Conservation (phyloP, 2,888 invertebrate species). For the Macroteleia sp. region DNA sequence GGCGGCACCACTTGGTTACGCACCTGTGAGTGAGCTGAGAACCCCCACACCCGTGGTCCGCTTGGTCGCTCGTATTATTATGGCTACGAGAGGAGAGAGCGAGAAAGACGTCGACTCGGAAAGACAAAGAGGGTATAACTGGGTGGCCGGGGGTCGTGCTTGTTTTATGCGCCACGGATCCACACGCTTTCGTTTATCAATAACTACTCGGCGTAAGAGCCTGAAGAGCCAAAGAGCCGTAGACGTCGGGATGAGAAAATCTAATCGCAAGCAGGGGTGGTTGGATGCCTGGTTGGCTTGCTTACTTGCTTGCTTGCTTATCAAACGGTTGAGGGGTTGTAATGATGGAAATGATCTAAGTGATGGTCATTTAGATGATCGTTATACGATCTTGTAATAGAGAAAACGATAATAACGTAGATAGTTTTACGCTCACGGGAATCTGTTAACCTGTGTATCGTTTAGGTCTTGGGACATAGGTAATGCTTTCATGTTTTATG, state of each 20-base stretch:
- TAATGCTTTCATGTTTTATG: too few relatives aligned
- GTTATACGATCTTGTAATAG: not conserved
- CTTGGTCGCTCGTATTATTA: constrained; percentile 46
- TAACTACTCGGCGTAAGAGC: constrained; percentile 64
- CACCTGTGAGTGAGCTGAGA: constrained; percentile 11
- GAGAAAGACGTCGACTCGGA: not conserved
- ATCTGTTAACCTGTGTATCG: too few relatives aligned
- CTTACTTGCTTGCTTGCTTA: not conserved
- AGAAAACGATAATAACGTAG: not conserved
- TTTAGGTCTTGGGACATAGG: too few relatives aligned
- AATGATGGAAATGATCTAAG: constrained; percentile 7
- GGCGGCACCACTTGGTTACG: constrained; percentile 46
- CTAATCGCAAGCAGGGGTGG: constrained; percentile 1
- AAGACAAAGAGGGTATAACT: not conserved
- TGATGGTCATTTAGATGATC: constrained; percentile 5
- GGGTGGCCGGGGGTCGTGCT: constrained; percentile 36
- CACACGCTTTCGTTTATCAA: constrained; percentile 68
- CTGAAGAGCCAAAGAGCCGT: constrained; percentile 6
- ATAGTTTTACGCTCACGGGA: too few relatives aligned
- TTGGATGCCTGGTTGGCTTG: not conserved
- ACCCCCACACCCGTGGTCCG: not conserved
- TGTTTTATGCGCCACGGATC: constrained; percentile 67
- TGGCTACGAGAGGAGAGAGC: constrained; percentile 23
- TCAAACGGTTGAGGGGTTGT: constrained; percentile 1
- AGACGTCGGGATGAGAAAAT: constrained; percentile 7